These are phyloP conservation scores for Manacus vitellinus DNA, from an alignment of 2,113 vertebrate genomes.

Conservation along the genomic window DNA sequence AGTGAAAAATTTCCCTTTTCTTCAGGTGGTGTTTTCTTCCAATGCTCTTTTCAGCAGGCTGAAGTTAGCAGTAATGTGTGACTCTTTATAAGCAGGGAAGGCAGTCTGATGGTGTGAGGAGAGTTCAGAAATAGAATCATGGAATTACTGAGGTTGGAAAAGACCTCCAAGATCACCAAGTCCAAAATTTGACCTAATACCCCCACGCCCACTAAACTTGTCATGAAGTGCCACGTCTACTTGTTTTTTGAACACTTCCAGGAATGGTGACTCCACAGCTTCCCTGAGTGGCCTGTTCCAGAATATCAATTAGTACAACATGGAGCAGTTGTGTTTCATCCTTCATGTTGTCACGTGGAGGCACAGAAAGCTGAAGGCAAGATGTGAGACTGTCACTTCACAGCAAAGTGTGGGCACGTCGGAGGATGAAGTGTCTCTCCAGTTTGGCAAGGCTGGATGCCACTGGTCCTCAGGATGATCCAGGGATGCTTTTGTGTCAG, in stretches of 20 bases:
- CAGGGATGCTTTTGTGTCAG: not conserved
- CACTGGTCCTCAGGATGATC: not conserved
- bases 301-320: not conserved
- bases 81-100: not conserved
- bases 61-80: not conserved
- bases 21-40: not conserved
- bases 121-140: not conserved
- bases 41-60: not conserved
- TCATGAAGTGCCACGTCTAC: fast-evolving
- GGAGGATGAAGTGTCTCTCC: not conserved
- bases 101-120: not conserved
- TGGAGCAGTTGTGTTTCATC: not conserved
- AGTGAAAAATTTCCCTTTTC: not conserved
- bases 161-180: not conserved
- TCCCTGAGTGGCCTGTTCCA: not conserved
- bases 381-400: fast-evolving
- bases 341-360: not conserved
- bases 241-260: not conserved
- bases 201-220: not conserved
- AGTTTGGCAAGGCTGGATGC: not conserved
- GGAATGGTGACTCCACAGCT: not conserved
- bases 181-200: not conserved
- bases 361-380: not conserved
- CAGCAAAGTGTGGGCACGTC: fast-evolving
- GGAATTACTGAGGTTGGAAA: not conserved